Conservation (phyloP, 2,888 invertebrate species). For the Yponomeuta evonymella region DNA sequence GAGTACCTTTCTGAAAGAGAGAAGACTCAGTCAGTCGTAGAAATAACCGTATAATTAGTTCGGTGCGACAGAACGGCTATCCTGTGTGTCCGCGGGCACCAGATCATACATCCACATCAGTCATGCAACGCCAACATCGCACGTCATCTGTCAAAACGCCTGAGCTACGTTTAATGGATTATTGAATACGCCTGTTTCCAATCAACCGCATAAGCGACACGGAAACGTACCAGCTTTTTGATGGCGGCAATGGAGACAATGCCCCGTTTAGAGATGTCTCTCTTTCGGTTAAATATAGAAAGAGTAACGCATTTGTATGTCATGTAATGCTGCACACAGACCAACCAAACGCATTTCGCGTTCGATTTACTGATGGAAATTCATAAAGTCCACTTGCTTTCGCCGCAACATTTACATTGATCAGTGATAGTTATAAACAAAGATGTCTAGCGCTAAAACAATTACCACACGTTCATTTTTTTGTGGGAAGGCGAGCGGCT, state of each 20-base stretch:
- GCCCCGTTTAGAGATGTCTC: not conserved
- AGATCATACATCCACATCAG: conserved; percentile 43
- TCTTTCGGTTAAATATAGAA: not conserved
- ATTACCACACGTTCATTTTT: too few species aligned
- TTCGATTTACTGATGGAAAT: too few species aligned
- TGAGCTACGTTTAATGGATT: conserved; percentile 54
- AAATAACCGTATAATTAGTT: not conserved
- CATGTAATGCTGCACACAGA: too few species aligned
- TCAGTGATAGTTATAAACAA: too few species aligned
- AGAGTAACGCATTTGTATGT: too few species aligned
- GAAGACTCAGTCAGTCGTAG: not conserved
- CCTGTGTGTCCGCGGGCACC: conserved; percentile 14
- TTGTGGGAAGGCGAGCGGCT: too few species aligned
- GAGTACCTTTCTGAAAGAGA: not conserved
- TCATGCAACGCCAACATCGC: conserved; percentile 39
- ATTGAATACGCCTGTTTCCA: conserved; percentile 56
- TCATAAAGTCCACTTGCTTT: too few species aligned
- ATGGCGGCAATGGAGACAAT: not conserved
- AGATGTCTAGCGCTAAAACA: too few species aligned
- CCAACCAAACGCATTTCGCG: too few species aligned
- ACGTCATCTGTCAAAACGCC: conserved; percentile 56
- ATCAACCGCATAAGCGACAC: conserved; percentile 28
- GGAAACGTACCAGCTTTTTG: conserved; percentile 39
- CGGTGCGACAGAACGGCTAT: not conserved
- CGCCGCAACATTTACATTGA: too few species aligned